phyloP scores from a whole-genome alignment of 2,797 vertebrate genomes.

The Sebastes glaucus region DNA sequence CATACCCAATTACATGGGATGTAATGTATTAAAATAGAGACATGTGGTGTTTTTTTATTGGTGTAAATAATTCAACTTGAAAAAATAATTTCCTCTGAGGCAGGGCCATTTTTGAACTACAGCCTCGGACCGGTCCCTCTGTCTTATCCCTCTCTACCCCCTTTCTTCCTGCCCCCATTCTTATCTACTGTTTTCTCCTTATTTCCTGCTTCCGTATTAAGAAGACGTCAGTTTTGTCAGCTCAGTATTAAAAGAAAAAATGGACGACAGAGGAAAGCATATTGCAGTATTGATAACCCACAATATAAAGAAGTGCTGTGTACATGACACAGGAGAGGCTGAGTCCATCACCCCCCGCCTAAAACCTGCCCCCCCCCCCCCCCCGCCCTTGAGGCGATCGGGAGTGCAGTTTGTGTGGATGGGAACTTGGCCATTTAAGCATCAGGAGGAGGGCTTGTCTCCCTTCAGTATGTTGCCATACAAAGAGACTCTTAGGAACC shows the following conservation, averaged over 20 bases:
- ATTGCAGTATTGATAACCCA: slow-evolving; percentile 38
- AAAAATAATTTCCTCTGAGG: background rate
- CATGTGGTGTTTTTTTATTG: slow-evolving; percentile 49
- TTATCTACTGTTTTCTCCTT: background rate
- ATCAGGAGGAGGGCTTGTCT: slow-evolving; percentile 50
- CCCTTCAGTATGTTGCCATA: slow-evolving; percentile 72
- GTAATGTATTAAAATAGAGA: slow-evolving; percentile 41
- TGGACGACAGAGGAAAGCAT: slow-evolving; percentile 1
- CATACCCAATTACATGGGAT: slow-evolving; percentile 21
- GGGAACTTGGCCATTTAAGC: slow-evolving; percentile 56
- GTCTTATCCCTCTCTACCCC: background rate
- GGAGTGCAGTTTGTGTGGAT: slow-evolving; percentile 40
- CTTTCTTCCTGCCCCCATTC: background rate
- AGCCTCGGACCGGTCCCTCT: background rate
- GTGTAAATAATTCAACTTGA: slow-evolving; percentile 52
- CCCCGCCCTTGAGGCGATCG: slow-evolving; percentile 24
- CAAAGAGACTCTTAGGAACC: slow-evolving; percentile 75
- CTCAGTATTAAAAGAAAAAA: background rate
- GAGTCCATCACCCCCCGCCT: background rate
- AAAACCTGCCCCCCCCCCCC: background rate
- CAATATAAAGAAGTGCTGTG: slow-evolving; percentile 23
- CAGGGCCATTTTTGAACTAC: background rate
- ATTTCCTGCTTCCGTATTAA: slow-evolving; percentile 21
- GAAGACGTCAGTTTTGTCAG: background rate
- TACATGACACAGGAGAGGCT: slow-evolving; percentile 16